Evolutionary conservation across 2,888 invertebrate genomes (phyloP).

Genomic region (Caenorhabditis sulstoni): DNA sequence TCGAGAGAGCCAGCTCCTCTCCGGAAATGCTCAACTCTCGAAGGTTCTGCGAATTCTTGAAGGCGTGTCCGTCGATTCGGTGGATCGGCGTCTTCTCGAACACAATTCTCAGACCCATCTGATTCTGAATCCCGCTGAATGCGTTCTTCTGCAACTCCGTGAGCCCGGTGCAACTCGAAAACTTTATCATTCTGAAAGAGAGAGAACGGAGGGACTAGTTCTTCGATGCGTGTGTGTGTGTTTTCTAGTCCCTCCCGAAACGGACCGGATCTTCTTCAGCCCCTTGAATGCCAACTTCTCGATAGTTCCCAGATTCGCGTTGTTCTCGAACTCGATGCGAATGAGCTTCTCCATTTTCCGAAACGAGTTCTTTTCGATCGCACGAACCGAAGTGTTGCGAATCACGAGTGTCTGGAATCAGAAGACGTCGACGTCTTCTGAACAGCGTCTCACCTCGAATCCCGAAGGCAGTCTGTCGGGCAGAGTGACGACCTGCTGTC

Average conservation of each 20-base stretch:
- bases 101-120: conserved; percentile 60
- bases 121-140: conserved; percentile 65
- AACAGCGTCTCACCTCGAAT: conserved; percentile 27
- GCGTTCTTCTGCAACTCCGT: conserved; percentile 61
- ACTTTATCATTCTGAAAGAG: conserved; percentile 58
- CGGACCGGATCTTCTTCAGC: conserved; percentile 56
- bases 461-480: conserved; percentile 60
- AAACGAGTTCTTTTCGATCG: conserved; percentile 63
- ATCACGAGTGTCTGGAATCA: conserved; percentile 38
- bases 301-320: conserved; percentile 53
- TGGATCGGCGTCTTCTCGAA: conserved; percentile 65
- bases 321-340: conserved; percentile 59
- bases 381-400: conserved; percentile 57
- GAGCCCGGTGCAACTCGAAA: conserved; percentile 49
- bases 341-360: conserved; percentile 62
- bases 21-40: conserved; percentile 66
- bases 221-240: too few species aligned
- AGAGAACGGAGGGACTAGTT: too few species aligned
- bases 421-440: neutral
- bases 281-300: conserved; percentile 69
- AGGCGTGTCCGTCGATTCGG: conserved; percentile 62
- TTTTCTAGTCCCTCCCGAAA: neutral
- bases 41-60: conserved; percentile 64
- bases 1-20: conserved; percentile 58
- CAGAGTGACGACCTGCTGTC: conserved; percentile 51